phyloP scores from a whole-genome alignment of 2,113 vertebrate species.

The Phrynocephalus versicolor region DNA sequence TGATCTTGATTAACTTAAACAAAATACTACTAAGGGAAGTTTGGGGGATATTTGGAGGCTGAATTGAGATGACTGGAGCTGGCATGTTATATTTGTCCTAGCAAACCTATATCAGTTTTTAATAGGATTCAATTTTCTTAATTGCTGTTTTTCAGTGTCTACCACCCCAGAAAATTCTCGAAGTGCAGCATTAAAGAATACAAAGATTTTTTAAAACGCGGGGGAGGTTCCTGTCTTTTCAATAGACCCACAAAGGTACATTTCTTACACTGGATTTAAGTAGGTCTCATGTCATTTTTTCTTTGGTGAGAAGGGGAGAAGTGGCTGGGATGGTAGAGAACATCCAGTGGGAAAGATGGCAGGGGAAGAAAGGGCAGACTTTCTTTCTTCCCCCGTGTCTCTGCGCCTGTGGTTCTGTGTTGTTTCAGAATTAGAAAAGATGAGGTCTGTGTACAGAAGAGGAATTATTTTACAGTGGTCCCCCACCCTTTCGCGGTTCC shows the following conservation, averaged over 20 bases:
- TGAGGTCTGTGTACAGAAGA: too few species aligned
- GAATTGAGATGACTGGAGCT: background rate
- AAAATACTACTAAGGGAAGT: background rate
- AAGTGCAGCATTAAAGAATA: slow-evolving; percentile 96
- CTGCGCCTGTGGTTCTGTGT: too few species aligned
- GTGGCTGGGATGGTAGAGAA: background rate
- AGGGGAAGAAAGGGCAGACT: too few species aligned
- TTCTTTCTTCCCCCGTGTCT: too few species aligned
- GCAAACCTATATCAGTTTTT: background rate
- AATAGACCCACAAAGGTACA: slow-evolving; percentile 94
- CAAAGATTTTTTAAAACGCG: slow-evolving; percentile 92
- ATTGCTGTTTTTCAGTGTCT: slow-evolving; percentile 78
- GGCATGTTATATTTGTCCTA: background rate
- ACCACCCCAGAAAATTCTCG: slow-evolving; percentile 91
- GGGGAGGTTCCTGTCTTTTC: slow-evolving; percentile 94
- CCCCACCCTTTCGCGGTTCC: too few species aligned
- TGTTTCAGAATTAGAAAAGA: too few species aligned
- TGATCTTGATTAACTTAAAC: background rate
- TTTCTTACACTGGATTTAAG: slow-evolving; percentile 1
- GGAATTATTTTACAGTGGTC: too few species aligned
- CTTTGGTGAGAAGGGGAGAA: background rate
- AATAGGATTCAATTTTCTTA: slow-evolving; percentile 38
- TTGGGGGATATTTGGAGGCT: background rate
- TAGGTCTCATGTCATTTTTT: background rate
- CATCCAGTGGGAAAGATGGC: too few species aligned